These are phyloP conservation scores for Forbesichthys papilliferus DNA, from an alignment of 2,113 vertebrate species.

Conservation along the genomic window DNA sequence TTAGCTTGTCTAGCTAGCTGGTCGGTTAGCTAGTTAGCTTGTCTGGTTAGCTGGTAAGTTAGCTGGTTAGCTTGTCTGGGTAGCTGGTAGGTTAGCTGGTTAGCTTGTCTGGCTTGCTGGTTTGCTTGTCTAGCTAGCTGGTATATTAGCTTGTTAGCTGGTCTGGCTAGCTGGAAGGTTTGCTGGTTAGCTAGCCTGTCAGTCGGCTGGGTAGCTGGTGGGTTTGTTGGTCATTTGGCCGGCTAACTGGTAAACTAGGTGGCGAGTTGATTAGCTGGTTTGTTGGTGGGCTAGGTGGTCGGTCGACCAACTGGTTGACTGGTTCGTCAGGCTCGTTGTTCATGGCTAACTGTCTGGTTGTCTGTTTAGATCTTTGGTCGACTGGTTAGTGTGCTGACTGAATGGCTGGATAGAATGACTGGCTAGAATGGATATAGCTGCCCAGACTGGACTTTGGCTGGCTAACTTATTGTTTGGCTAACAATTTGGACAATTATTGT, in stretches of 20 bases:
- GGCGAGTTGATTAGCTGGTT: conserved; percentile 41
- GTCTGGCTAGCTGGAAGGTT: neutral
- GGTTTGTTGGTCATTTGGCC: neutral
- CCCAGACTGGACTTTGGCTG: neutral
- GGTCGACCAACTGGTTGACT: neutral
- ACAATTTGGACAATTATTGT: neutral
- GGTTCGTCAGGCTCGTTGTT: neutral
- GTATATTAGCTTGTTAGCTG: too few species aligned
- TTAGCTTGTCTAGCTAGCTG: neutral
- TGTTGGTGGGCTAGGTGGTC: neutral
- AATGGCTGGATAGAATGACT: neutral
- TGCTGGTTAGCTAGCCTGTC: neutral
- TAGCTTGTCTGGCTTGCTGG: too few species aligned
- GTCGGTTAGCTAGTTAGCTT: neutral
- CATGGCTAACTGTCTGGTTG: neutral
- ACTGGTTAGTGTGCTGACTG: neutral
- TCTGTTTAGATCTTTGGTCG: neutral
- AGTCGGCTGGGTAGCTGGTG: neutral
- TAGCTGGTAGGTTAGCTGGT: too few species aligned
- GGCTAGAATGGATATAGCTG: neutral
- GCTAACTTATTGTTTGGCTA: neutral
- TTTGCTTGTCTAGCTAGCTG: neutral
- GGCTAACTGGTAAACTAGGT: neutral
- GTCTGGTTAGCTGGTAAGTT: neutral
- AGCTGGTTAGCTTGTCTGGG: neutral